Base-by-base conservation (phyloP, 1,140 invertebrate species). In the Nephotettix cincticeps region DNA sequence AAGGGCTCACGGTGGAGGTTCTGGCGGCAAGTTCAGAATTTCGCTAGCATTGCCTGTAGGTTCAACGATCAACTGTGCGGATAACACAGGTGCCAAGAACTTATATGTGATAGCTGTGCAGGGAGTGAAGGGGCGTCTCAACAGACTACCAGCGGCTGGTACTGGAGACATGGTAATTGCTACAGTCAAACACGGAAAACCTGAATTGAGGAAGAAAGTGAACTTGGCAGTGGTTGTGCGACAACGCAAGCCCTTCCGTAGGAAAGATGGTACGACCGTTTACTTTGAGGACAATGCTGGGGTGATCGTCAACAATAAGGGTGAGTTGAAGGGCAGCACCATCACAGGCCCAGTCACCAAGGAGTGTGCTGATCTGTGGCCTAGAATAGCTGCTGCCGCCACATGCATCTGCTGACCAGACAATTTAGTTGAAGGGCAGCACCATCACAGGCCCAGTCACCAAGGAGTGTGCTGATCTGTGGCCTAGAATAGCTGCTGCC, bases 231-330 rank as follows among this genome's bases (percentile, higher is more conserved):
- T 99, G 69, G 96, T 99, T 1, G 96, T 99, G 77, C 87, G 98
- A 79, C 98, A 99, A 82, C 88, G 98, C 70, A 99, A 99, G 85
- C 93, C 96, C 1, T 98, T 97, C 84, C 87, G 97, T 72, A 96
- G 98, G 91, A 98, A 98, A 89, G 96, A 99, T 82, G 98, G 98
- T 25, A 90, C 95, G 28, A 98, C 99, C 83, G 96, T 99, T 84
- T 99, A 99, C 81, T 99, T 99, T 84, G 98, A 99, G 84, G 98
- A 99, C 82, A 99, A 99, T 86, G 98, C 98, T 25, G 98, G 97
- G 36, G 98, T 99, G 30, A 99, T 99, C 82, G 98, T 99, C 23
- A 99, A 99, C 83, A 98, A 98, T 81, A 99, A 99, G 85, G 98
- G 98, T 78, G 66, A 68, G 29, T 45, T 68, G 66, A 68, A 68